Evolutionary conservation across 92 coral and sea anemone genomes (phyloP).

Genomic region (Diadumene lineata): DNA sequence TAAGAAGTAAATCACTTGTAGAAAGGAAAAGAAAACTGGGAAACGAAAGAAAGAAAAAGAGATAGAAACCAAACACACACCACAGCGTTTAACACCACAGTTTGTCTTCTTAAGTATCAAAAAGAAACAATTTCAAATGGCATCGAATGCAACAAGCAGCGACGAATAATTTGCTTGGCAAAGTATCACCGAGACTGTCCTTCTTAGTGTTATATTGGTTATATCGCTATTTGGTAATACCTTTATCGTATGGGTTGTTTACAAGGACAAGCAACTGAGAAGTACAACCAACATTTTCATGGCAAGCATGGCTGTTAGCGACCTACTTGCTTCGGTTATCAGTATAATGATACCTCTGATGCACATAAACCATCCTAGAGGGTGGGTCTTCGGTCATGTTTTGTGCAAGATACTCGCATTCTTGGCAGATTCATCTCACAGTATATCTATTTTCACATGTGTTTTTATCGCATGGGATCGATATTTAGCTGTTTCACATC

Average conservation of each 20-base stretch:
- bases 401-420: neutral
- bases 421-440: neutral
- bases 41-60: too few species aligned
- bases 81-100: too few species aligned
- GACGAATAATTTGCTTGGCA: too few species aligned
- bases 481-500: neutral
- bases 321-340: too few species aligned
- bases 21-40: too few species aligned
- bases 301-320: constrained; percentile 20
- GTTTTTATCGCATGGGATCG: constrained; percentile 9
- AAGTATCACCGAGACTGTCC: too few species aligned
- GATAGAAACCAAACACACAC: too few species aligned
- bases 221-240: constrained; percentile 1
- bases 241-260: neutral
- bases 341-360: neutral
- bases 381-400: neutral
- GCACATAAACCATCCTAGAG: neutral
- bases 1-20: too few species aligned
- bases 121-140: too few species aligned
- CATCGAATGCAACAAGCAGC: too few species aligned
- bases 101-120: too few species aligned
- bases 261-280: neutral
- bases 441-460: constrained; percentile 1
- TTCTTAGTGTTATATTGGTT: neutral
- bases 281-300: neutral